Conservation (phyloP, 2,113 vertebrate species). For the Equus przewalskii region DNA sequence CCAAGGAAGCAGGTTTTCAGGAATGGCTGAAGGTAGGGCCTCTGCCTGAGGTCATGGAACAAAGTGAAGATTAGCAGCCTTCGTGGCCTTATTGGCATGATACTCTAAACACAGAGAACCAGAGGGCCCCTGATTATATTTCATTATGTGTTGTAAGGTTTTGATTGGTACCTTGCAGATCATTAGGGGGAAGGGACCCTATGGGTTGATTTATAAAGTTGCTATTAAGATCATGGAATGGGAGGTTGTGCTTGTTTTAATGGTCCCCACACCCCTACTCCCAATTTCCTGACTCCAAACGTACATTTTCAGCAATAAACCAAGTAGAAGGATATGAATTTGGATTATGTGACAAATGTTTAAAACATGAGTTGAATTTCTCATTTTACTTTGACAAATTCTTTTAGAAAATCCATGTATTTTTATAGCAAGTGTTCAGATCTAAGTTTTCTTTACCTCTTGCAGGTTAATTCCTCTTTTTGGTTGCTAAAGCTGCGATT, state of each 20-base stretch:
- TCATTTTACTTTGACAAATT: conserved; percentile 47
- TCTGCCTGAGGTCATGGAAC: background rate
- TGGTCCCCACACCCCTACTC: background rate
- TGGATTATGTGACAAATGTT: background rate
- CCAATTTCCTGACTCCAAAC: conserved; percentile 16
- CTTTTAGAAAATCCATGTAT: background rate
- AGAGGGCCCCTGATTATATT: conserved; percentile 54
- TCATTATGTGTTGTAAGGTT: conserved; percentile 64
- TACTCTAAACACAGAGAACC: background rate
- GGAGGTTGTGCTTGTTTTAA: conserved; percentile 33
- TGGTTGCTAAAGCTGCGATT: background rate
- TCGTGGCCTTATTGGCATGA: background rate
- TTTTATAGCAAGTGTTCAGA: conserved; percentile 28
- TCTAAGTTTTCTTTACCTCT: background rate
- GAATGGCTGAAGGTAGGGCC: background rate
- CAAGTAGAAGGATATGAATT: conserved; percentile 38
- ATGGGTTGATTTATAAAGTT: conserved; percentile 49
- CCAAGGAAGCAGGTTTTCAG: background rate
- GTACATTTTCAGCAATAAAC: background rate
- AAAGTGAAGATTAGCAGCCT: background rate
- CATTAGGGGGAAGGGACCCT: background rate
- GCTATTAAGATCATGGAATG: conserved; percentile 37
- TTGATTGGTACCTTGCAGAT: conserved; percentile 76
- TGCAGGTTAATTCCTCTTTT: background rate
- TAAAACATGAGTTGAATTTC: background rate